Conservation (phyloP, 2,797 vertebrate genomes). For the Galaxias olidus region DNA sequence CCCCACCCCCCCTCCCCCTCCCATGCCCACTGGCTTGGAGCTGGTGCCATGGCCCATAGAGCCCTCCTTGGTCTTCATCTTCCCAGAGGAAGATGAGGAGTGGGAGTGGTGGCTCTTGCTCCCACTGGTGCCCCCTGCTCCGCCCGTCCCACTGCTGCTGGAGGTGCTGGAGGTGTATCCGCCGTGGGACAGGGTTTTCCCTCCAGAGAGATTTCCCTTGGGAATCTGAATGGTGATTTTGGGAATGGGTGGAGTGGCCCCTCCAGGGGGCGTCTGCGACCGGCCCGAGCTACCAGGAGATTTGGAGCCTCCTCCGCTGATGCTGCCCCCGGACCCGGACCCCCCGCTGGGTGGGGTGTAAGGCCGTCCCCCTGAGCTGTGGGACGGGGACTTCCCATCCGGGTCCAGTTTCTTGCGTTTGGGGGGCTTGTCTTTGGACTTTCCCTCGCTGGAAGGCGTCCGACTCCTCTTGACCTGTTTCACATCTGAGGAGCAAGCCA, state of each 20-base stretch:
- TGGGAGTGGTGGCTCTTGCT: slow-evolving; percentile 97
- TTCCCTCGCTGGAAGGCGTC: slow-evolving; percentile 86
- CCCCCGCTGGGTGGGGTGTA: slow-evolving; percentile 95
- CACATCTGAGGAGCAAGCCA: slow-evolving; percentile 46
- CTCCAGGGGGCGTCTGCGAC: slow-evolving; percentile 95
- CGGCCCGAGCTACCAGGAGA: slow-evolving; percentile 94
- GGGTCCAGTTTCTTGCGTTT: slow-evolving; percentile 94
- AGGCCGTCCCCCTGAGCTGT: slow-evolving; percentile 89
- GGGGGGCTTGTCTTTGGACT: slow-evolving; percentile 94
- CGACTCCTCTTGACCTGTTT: too few relatives aligned
- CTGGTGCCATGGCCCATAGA: slow-evolving; percentile 82
- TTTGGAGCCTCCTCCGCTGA: slow-evolving; percentile 93
- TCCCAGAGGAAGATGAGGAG: slow-evolving; percentile 92
- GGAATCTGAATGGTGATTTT: slow-evolving; percentile 99
- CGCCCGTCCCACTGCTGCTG: slow-evolving; percentile 69
- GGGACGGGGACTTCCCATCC: slow-evolving; percentile 95
- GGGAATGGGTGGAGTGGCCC: slow-evolving; percentile 94
- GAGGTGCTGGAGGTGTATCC: slow-evolving; percentile 91
- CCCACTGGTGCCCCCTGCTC: slow-evolving; percentile 69
- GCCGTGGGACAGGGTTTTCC: slow-evolving; percentile 91
- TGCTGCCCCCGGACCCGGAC: slow-evolving; percentile 80
- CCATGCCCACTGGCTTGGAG: slow-evolving; percentile 83
- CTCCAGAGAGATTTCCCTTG: slow-evolving; percentile 92
- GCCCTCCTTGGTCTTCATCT: slow-evolving; percentile 93
- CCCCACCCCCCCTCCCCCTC: slow-evolving; percentile 76